These are phyloP conservation scores for Araneus ventricosus DNA, from an alignment of 1,140 invertebrate genomes.

Conservation along the genomic window DNA sequence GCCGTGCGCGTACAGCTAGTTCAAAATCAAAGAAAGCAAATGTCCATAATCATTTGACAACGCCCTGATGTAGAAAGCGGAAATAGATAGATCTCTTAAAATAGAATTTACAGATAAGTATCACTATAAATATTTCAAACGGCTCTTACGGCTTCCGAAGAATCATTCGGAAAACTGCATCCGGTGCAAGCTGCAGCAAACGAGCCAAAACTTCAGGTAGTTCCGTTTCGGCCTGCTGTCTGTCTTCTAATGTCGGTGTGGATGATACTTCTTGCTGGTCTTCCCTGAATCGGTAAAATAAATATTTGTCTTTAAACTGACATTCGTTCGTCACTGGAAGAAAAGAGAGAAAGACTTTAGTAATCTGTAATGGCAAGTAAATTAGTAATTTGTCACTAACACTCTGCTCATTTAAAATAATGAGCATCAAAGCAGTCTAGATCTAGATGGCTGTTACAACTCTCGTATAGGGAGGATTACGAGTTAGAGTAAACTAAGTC, in stretches of 20 bases:
- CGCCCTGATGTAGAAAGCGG: no score
- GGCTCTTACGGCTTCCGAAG: constrained; percentile 88
- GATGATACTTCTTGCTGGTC: constrained; percentile 80
- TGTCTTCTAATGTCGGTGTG: constrained; percentile 82
- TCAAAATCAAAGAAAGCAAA: no score
- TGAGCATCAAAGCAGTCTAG: no score
- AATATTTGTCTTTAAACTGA: constrained; percentile 91
- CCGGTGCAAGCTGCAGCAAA: constrained; percentile 86
- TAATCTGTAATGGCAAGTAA: background rate
- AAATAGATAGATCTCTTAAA: background rate
- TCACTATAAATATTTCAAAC: background rate
- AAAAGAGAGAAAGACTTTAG: constrained; percentile 76
- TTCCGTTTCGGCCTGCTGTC: constrained; percentile 85
- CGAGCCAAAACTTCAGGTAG: constrained; percentile 85
- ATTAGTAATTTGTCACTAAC: no score
- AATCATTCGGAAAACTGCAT: constrained; percentile 90
- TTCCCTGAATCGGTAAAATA: constrained; percentile 89
- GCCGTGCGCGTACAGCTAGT: no score
- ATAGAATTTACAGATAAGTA: background rate
- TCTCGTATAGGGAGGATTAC: no score
- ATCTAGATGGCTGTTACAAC: no score
- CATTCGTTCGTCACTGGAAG: constrained; percentile 82
- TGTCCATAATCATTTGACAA: no score
- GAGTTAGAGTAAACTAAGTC: no score
- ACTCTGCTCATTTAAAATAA: no score